Evolutionary conservation across 2,113 vertebrate species (phyloP).

Genomic region (Leucopsar rothschildi): DNA sequence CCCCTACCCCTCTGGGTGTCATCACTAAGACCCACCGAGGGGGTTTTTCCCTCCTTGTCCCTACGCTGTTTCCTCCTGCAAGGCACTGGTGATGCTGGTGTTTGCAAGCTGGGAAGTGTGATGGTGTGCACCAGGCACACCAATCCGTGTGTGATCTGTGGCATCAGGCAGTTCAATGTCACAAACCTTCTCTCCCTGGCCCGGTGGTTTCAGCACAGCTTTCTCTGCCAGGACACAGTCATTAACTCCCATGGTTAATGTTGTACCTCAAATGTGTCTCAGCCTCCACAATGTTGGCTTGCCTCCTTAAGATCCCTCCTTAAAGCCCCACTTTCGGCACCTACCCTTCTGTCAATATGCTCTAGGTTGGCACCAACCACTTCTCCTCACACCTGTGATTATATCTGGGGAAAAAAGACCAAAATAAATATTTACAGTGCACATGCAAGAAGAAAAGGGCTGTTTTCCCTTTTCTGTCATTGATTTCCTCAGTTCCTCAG

Average conservation of each 20-base stretch:
- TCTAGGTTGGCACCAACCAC: conserved; percentile 3
- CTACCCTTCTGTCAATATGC: conserved; percentile 27
- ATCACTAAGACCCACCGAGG: background rate
- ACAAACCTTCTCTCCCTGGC: background rate
- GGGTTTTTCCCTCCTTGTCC: background rate
- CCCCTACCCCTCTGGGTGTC: accelerated
- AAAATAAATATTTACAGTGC: conserved; percentile 61
- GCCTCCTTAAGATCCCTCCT: conserved; percentile 29
- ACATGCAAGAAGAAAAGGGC: conserved; percentile 38
- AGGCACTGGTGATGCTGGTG: background rate
- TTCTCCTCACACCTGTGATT: conserved; percentile 53
- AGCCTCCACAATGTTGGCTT: background rate
- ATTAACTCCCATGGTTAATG: background rate
- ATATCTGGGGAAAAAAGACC: background rate
- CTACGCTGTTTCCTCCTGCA: accelerated
- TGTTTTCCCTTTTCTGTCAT: conserved; percentile 55
- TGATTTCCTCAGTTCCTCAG: conserved; percentile 38
- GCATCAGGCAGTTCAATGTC: background rate
- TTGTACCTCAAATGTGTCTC: background rate
- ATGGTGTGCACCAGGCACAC: no score
- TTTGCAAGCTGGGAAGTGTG: background rate
- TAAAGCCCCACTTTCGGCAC: background rate
- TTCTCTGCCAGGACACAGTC: accelerated
- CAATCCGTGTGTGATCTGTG: accelerated
- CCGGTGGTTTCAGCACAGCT: background rate